phyloP scores from a whole-genome alignment of 1,140 invertebrate genomes.

The Atta cephalotes region DNA sequence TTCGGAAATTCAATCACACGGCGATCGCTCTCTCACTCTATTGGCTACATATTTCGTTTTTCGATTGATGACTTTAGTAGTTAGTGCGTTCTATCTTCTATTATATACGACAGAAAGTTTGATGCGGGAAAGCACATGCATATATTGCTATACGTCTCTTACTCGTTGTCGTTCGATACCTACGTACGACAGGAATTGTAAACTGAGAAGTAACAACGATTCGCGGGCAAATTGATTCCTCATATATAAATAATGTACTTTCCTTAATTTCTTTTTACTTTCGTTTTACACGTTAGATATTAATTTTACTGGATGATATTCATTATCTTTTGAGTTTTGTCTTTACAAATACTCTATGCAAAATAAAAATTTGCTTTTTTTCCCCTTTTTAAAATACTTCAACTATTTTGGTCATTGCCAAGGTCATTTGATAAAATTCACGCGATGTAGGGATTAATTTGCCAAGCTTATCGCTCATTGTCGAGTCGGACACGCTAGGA shows the following conservation, averaged over 20 bases:
- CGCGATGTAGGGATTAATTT: slow-evolving; percentile 69
- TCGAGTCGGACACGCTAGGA: slow-evolving; percentile 59
- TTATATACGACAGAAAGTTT: slow-evolving; percentile 48
- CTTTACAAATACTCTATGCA: neutral
- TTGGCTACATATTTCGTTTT: slow-evolving; percentile 69
- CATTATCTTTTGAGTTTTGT: neutral
- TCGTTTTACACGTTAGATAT: neutral
- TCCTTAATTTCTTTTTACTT: neutral
- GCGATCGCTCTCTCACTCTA: slow-evolving; percentile 68
- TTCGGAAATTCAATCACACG: slow-evolving; percentile 54
- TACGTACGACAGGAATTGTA: slow-evolving; percentile 13
- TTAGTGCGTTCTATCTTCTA: slow-evolving; percentile 80
- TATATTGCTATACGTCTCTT: slow-evolving; percentile 49
- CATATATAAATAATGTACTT: slow-evolving; percentile 7
- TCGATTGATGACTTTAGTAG: slow-evolving; percentile 79
- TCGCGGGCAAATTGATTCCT: slow-evolving; percentile 71
- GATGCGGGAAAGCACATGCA: slow-evolving; percentile 8
- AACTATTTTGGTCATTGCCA: slow-evolving; percentile 31
- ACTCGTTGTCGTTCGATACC: slow-evolving; percentile 39
- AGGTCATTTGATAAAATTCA: slow-evolving; percentile 27
- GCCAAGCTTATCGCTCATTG: slow-evolving; percentile 59
- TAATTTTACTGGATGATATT: neutral
- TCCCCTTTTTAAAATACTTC: neutral
- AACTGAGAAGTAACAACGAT: slow-evolving; percentile 42
- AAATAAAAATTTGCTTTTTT: neutral